Conservation (phyloP, 2,888 invertebrate genomes). For the Dorcus parallelipipedus region DNA sequence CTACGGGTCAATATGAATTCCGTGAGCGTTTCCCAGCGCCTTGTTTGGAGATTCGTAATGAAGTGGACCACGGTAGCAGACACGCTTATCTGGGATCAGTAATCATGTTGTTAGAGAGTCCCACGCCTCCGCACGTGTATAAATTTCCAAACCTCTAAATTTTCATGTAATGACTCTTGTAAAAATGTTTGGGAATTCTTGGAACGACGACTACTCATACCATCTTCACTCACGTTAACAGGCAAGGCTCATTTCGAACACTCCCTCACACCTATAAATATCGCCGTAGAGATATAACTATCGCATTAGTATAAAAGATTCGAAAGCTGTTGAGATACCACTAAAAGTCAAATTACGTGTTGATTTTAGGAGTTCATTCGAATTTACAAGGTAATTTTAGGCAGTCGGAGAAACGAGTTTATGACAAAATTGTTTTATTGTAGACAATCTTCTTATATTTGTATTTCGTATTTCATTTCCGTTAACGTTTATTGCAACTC, state of each 20-base stretch:
- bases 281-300: background rate
- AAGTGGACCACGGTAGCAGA: slow-evolving; percentile 8
- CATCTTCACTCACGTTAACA: background rate
- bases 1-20: background rate
- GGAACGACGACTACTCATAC: background rate
- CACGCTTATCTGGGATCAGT: slow-evolving; percentile 20
- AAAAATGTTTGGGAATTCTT: slow-evolving; percentile 7
- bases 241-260: background rate
- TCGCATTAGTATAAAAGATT: background rate
- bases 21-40: background rate
- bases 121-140: slow-evolving; percentile 18
- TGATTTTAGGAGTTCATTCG: no score
- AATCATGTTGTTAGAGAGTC: slow-evolving; percentile 23
- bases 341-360: no score
- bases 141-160: slow-evolving; percentile 22
- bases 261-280: no score
- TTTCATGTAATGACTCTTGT: slow-evolving; percentile 22
- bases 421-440: no score
- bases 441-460: no score
- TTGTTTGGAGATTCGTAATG: background rate
- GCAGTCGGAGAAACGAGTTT: no score
- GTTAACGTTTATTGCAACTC: no score
- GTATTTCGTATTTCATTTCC: no score
- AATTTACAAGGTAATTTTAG: no score
- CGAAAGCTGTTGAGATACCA: no score